phyloP scores from a whole-genome alignment of 2,888 invertebrate species.

The Steinernema hermaphroditum region DNA sequence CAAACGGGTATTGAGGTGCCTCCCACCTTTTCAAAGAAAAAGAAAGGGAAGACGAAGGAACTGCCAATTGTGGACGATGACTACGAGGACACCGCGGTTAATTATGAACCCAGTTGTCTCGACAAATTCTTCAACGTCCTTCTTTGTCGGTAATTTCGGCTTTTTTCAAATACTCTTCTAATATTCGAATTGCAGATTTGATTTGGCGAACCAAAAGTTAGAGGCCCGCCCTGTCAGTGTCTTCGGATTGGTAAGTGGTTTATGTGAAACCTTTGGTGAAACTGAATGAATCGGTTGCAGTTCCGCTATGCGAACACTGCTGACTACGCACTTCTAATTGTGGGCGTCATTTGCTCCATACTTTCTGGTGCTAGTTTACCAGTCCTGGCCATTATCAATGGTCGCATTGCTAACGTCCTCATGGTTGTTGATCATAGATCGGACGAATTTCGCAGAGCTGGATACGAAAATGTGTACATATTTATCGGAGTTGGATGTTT shows the following conservation, averaged over 20 bases:
- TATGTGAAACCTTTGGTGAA: too few species aligned
- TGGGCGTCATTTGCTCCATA: slow-evolving; percentile 49
- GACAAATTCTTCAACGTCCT: slow-evolving; percentile 49
- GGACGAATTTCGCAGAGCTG: slow-evolving; percentile 48
- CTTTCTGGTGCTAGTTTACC: slow-evolving; percentile 53
- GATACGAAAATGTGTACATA: slow-evolving; percentile 57
- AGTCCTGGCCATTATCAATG: slow-evolving; percentile 52
- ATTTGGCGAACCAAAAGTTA: slow-evolving; percentile 47
- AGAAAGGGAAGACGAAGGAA: background rate
- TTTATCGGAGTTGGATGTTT: slow-evolving; percentile 55
- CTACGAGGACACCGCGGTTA: slow-evolving; percentile 39
- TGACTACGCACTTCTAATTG: slow-evolving; percentile 47
- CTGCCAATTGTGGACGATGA: slow-evolving; percentile 44
- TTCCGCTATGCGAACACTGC: slow-evolving; percentile 50
- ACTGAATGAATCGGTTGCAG: slow-evolving; percentile 41
- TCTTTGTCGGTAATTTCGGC: slow-evolving; percentile 45
- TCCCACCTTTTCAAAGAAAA: background rate
- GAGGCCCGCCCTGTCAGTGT: slow-evolving; percentile 47
- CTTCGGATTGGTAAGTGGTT: slow-evolving; percentile 47
- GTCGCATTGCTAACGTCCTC: slow-evolving; percentile 54
- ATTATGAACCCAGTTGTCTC: slow-evolving; percentile 45
- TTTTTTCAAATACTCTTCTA: slow-evolving; percentile 47
- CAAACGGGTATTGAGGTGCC: background rate
- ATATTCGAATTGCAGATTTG: slow-evolving; percentile 40
- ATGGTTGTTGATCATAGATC: slow-evolving; percentile 38